These are phyloP conservation scores for Zaprionus ornatus DNA, from an alignment of 1,140 invertebrate genomes.

Conservation along the genomic window DNA sequence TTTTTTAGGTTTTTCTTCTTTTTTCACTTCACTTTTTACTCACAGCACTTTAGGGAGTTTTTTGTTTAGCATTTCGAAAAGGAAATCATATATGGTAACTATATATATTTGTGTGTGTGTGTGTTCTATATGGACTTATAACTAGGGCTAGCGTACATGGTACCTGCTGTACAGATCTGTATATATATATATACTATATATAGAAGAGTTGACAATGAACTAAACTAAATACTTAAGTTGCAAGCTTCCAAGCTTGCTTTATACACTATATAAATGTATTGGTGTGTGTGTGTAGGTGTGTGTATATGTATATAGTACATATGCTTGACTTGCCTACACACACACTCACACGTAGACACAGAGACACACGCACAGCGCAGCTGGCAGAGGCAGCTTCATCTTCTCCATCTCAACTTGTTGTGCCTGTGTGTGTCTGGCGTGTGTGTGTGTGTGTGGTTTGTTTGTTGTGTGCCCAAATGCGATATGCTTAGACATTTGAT, in stretches of 20 bases:
- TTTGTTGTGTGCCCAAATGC: slow-evolving; percentile 72
- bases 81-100: slow-evolving; percentile 38
- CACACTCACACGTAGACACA: not conserved
- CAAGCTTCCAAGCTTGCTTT: slow-evolving; percentile 35
- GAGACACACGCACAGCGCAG: not conserved
- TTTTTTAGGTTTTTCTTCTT: slow-evolving; percentile 23
- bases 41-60: slow-evolving; percentile 78
- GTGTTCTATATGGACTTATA: slow-evolving; percentile 36
- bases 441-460: slow-evolving; percentile 26
- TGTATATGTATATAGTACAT: slow-evolving; percentile 21
- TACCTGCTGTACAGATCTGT: slow-evolving; percentile 37
- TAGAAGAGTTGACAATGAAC: slow-evolving; percentile 47
- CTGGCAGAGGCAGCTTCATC: not conserved
- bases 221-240: slow-evolving; percentile 76
- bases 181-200: slow-evolving; percentile 26
- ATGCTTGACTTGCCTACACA: slow-evolving; percentile 38
- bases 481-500: slow-evolving; percentile 82
- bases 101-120: slow-evolving; percentile 45
- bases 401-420: not conserved
- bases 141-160: slow-evolving; percentile 50
- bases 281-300: slow-evolving; percentile 7
- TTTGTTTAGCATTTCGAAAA: slow-evolving; percentile 57
- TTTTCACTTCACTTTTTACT: slow-evolving; percentile 62
- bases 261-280: slow-evolving; percentile 17
- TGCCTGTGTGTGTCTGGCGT: slow-evolving; percentile 26